Evolutionary conservation across 2,888 invertebrate species (phyloP).

Genomic region (Pandemis cinnamomeana): DNA sequence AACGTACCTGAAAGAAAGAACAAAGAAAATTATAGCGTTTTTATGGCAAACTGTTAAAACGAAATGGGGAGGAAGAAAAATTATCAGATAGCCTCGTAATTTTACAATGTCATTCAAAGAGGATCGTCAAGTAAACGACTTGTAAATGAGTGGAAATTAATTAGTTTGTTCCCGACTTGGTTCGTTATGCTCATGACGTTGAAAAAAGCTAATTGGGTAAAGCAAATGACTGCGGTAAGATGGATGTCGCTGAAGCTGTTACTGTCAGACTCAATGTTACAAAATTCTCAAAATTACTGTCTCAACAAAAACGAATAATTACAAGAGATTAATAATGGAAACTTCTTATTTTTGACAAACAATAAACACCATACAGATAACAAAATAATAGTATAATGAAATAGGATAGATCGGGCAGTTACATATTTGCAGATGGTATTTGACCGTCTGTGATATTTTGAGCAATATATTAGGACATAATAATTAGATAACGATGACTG

Average conservation of each 20-base stretch:
- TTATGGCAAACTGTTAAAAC: conserved; percentile 46
- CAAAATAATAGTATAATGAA: no score
- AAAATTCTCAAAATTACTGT: conserved; percentile 1
- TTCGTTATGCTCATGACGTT: conserved; percentile 56
- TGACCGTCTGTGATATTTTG: no score
- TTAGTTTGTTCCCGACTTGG: conserved; percentile 62
- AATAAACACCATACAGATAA: not conserved
- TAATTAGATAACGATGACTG: not conserved
- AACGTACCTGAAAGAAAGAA: conserved; percentile 55
- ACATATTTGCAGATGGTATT: no score
- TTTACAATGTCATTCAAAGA: conserved; percentile 50
- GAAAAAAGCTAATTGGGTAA: conserved; percentile 66
- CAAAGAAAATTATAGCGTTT: conserved; percentile 36
- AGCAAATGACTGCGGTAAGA: conserved; percentile 56
- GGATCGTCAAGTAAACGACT: conserved; percentile 55
- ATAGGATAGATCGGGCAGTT: no score
- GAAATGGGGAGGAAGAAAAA: conserved; percentile 47
- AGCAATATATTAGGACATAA: no score
- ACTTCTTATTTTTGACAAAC: not conserved
- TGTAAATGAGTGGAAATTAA: conserved; percentile 75
- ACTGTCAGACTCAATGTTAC: conserved; percentile 25
- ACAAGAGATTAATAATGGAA: not conserved
- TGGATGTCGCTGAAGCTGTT: conserved; percentile 53
- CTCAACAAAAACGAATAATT: not conserved
- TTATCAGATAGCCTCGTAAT: conserved; percentile 49